Evolutionary conservation across 1,140 invertebrate species (phyloP).

Genomic region (Procambarus clarkii): DNA sequence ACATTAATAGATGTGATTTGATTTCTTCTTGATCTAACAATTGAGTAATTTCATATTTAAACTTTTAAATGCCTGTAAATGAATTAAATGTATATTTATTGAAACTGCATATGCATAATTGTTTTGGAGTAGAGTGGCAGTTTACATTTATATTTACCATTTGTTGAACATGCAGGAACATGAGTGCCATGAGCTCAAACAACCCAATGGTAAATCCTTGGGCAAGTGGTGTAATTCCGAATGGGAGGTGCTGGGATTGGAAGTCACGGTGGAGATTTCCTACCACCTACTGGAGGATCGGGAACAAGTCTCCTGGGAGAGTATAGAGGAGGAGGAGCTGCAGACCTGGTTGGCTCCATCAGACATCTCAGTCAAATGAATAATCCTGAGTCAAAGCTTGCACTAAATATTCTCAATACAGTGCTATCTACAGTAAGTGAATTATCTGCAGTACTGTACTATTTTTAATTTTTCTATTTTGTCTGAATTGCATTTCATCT

Average conservation of each 20-base stretch:
- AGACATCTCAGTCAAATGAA: slow-evolving; percentile 27
- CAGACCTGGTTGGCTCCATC: slow-evolving; percentile 24
- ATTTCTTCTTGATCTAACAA: no score
- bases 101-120: no score
- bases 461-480: no score
- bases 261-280: background rate
- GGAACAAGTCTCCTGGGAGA: background rate
- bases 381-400: slow-evolving; percentile 38
- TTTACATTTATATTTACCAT: background rate
- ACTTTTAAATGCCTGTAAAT: no score
- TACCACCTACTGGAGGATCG: background rate
- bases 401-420: slow-evolving; percentile 44
- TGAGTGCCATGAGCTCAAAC: background rate
- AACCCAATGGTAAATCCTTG: slow-evolving; percentile 19
- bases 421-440: slow-evolving; percentile 5
- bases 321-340: no score
- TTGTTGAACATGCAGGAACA: background rate
- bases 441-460: no score
- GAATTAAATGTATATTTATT: no score
- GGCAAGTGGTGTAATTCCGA: slow-evolving; percentile 1
- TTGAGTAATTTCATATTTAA: no score
- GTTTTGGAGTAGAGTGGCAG: no score
- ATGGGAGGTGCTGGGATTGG: background rate
- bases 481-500: no score
- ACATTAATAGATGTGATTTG: no score